Conservation (phyloP, 2,797 vertebrate genomes). For the Microctenopoma steveboyesi region DNA sequence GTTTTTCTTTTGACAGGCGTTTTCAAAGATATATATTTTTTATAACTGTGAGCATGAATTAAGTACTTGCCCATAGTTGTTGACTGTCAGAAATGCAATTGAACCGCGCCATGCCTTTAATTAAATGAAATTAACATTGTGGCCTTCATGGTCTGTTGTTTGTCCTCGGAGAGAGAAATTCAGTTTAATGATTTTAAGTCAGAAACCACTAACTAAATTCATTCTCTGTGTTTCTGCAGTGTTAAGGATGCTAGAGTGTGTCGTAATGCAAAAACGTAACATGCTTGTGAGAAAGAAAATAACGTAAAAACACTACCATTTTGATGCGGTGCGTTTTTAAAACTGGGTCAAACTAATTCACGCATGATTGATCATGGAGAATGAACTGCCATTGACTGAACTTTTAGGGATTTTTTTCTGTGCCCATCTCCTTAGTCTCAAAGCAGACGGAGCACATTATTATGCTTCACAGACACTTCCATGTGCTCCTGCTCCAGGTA, state of each 20-base stretch:
- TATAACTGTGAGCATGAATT: background rate
- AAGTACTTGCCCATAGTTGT: background rate
- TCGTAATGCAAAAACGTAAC: background rate
- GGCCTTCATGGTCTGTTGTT: background rate
- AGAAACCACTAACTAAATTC: background rate
- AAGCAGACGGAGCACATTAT: slow-evolving; percentile 60
- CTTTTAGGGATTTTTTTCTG: slow-evolving; percentile 39
- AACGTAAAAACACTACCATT: slow-evolving; percentile 4
- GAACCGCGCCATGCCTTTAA: background rate
- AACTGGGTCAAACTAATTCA: slow-evolving; percentile 78
- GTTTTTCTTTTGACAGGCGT: background rate
- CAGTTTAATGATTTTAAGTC: background rate
- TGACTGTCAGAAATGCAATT: slow-evolving; percentile 5
- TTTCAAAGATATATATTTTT: background rate
- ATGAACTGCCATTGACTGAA: slow-evolving; percentile 67
- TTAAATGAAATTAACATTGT: slow-evolving; percentile 28
- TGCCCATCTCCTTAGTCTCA: slow-evolving; percentile 59
- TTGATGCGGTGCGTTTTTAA: slow-evolving; percentile 52
- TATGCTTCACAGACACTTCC: slow-evolving; percentile 31
- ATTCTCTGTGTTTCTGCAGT: slow-evolving; percentile 8
- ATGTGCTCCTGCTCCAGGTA: background rate
- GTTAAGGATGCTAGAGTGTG: background rate
- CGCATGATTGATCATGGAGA: slow-evolving; percentile 70
- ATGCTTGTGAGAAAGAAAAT: slow-evolving; percentile 35
- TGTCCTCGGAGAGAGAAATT: slow-evolving; percentile 12